Percentiles rank a stretch among this genome's conserved stretches.
These are phyloP conservation scores for Atethmia centrago DNA, from an alignment of 2,888 invertebrate species.

Conservation along the genomic window DNA sequence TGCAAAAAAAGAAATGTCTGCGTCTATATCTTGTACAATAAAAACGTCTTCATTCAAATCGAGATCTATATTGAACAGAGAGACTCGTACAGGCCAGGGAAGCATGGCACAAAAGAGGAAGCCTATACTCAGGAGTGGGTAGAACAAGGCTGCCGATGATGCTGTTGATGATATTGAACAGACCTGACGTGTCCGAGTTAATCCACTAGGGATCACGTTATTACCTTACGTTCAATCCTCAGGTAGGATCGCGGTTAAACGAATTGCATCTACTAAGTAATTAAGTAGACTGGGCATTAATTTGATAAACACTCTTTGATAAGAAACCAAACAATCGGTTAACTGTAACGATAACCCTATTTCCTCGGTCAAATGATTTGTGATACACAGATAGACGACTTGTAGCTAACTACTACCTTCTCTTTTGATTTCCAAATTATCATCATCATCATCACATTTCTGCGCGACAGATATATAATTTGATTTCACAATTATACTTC, in stretches of 20 bases:
- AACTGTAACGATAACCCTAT: slow-evolving; percentile 4
- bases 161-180: not conserved
- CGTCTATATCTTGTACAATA: not conserved
- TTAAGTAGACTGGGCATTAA: not conserved
- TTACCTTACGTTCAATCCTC: not conserved
- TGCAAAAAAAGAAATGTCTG: not conserved
- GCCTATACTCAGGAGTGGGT: too few species aligned
- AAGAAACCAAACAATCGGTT: slow-evolving; percentile 10
- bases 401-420: not conserved
- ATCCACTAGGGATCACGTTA: too few species aligned
- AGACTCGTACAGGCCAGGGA: not conserved
- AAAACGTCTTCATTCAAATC: not conserved
- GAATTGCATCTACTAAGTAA: not conserved
- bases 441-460: not conserved
- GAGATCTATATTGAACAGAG: not conserved
- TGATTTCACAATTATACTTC: too few species aligned
- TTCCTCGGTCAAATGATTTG: not conserved
- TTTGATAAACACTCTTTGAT: not conserved
- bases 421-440: not conserved
- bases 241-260: not conserved
- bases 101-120: not conserved
- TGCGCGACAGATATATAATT: too few species aligned
- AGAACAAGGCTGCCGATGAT: not conserved
- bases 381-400: not conserved
- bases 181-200: not conserved